Base-by-base conservation (phyloP, 2,888 invertebrate genomes). In the Eupithecia pulchellata region DNA sequence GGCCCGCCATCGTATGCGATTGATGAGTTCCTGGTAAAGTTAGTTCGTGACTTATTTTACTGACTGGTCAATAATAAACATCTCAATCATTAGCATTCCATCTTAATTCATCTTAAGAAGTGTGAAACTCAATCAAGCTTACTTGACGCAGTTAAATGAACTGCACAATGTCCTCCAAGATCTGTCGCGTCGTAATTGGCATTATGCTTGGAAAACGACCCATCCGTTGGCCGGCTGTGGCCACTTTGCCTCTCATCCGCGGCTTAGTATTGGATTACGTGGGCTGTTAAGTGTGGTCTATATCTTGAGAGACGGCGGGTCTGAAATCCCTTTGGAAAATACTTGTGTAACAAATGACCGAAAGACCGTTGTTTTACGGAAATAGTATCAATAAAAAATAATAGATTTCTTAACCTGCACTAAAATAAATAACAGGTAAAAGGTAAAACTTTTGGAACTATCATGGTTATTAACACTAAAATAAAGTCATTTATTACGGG, bases 201-300 rank as follows among this genome's bases (percentile, higher is more conserved):
- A 73, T 88, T 87, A 87, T 88, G 84, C 86, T 84, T 86, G 82
- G 89, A 89, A 90, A 90, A 90, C 89, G 88, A 90, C 85, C 89
- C 89, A 89, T 90, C 89, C 85, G 86, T 81, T 88, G 91, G 86
- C 92, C 93, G 93, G 93, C 91, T 91, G 92, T 84, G 85, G 83
- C 88, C 93, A 92, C 92, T 93, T 93, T 92, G 83, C 79, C 81
- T 84, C 86, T 89, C 91, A 89, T 93, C 91, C 91, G 88, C 86
- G 86, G 80, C 77, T 81, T 85, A 76, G 83, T 88, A 92, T 92
- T 90, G 88, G 88, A 92, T 93, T 92, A 92, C 91, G 89, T 87
- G 86, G 85, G 79, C 74, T 74, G 73, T 72, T 66, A 66, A 52
- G 66, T 74, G 25, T 64, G 78, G 77, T 52, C 20, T 75, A 83